Conservation (phyloP, 2,113 vertebrate species). For the Holacanthus passer region DNA sequence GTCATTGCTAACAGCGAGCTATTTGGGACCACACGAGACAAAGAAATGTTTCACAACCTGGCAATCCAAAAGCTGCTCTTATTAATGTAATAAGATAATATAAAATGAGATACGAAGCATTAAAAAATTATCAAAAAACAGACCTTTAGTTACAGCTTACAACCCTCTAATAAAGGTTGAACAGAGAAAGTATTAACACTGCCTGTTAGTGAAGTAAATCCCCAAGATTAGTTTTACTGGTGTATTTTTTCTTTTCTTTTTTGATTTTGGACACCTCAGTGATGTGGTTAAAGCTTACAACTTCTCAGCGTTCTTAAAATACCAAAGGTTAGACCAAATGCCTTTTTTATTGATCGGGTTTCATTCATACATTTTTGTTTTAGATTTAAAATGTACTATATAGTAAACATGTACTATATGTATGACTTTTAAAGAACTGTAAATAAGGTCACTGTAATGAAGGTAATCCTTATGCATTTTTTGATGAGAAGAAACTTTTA, state of each 20-base stretch:
- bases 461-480: constrained; percentile 1
- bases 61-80: neutral
- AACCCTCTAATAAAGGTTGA: neutral
- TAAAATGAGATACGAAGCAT: neutral
- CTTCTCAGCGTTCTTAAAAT: neutral
- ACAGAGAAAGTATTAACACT: neutral
- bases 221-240: neutral
- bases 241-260: neutral
- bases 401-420: constrained; percentile 3
- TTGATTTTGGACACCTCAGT: neutral
- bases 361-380: constrained; percentile 8
- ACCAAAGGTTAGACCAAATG: neutral
- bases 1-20: too few species aligned
- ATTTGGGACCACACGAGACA: neutral
- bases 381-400: neutral
- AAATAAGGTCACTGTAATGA: constrained; percentile 1
- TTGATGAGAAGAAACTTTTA: neutral
- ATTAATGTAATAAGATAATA: neutral
- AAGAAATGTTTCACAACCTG: constrained; percentile 3
- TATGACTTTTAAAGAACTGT: neutral
- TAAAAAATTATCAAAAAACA: neutral
- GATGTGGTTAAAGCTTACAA: neutral
- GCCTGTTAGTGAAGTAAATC: neutral
- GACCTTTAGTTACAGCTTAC: neutral
- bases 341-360: neutral